These are phyloP conservation scores for Nyctibius bracteatus DNA, from an alignment of 2,113 vertebrate genomes.

Conservation along the genomic window DNA sequence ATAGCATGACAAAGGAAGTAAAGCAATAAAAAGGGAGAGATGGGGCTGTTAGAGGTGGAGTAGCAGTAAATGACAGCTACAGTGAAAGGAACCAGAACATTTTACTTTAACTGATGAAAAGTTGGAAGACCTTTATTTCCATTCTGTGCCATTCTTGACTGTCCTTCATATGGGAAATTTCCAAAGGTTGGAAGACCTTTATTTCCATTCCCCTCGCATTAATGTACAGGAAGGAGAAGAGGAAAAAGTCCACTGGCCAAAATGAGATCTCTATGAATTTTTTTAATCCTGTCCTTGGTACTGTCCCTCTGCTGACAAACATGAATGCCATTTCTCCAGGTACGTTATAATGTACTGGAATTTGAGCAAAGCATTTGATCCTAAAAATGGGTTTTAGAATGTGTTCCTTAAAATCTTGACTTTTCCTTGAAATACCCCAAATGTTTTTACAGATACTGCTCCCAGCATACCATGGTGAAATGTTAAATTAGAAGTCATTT, in stretches of 20 bases:
- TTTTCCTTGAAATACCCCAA: not conserved
- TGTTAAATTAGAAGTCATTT: not conserved
- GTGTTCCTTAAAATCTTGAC: not conserved
- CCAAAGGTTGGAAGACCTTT: not conserved
- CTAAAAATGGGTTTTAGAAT: not conserved
- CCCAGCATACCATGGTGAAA: not conserved
- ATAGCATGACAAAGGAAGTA: slow-evolving; percentile 15
- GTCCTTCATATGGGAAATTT: not conserved
- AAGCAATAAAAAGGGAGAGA: slow-evolving; percentile 28
- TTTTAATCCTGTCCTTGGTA: not conserved
- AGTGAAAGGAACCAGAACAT: not conserved
- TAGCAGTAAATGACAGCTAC: not conserved
- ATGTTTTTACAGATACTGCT: not conserved
- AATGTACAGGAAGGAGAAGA: not conserved
- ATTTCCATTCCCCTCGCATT: not conserved
- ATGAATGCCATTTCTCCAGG: not conserved
- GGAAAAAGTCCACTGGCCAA: not conserved
- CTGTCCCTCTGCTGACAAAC: not conserved
- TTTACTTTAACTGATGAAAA: slow-evolving; percentile 2
- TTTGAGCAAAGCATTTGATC: not conserved
- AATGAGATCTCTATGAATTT: not conserved
- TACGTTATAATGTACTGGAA: not conserved
- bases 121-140: too few relatives aligned
- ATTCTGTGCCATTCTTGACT: not conserved
- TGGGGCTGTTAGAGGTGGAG: not conserved